phyloP scores from a whole-genome alignment of 2,888 invertebrate genomes.

The Latrodectus elegans region DNA sequence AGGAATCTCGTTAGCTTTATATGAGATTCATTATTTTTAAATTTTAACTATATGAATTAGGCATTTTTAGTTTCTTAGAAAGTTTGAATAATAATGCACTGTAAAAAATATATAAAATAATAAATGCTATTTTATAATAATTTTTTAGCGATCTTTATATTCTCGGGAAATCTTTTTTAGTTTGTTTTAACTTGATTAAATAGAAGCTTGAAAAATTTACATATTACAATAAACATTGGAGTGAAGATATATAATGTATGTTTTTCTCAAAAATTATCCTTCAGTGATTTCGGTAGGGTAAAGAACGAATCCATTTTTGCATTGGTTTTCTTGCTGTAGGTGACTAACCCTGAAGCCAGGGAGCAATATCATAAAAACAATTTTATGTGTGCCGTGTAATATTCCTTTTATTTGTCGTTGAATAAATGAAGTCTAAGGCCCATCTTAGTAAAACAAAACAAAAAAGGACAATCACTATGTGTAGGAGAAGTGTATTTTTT shows the following conservation, averaged over 20 bases:
- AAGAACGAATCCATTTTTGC: too few species aligned
- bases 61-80: too few species aligned
- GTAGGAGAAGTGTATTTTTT: slow-evolving; percentile 28
- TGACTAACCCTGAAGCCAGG: neutral
- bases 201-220: slow-evolving; percentile 27
- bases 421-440: slow-evolving; percentile 48
- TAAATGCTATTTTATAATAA: too few species aligned
- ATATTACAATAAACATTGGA: neutral
- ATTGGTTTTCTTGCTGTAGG: neutral
- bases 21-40: too few species aligned
- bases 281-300: too few species aligned
- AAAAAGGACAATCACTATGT: slow-evolving; percentile 27
- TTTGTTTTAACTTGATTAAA: slow-evolving; percentile 39
- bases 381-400: slow-evolving; percentile 21
- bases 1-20: too few species aligned
- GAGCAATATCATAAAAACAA: slow-evolving; percentile 44
- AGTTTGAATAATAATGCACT: too few species aligned
- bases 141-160: slow-evolving; percentile 11
- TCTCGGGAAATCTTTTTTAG: slow-evolving; percentile 28
- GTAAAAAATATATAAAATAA: too few species aligned
- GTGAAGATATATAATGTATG: neutral
- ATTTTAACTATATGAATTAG: too few species aligned
- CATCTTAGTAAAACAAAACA: slow-evolving; percentile 15
- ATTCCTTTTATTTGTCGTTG: slow-evolving; percentile 34
- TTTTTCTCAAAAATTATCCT: neutral